Base-by-base conservation (phyloP, 2,888 invertebrate species). In the Meteorus cinctellus region DNA sequence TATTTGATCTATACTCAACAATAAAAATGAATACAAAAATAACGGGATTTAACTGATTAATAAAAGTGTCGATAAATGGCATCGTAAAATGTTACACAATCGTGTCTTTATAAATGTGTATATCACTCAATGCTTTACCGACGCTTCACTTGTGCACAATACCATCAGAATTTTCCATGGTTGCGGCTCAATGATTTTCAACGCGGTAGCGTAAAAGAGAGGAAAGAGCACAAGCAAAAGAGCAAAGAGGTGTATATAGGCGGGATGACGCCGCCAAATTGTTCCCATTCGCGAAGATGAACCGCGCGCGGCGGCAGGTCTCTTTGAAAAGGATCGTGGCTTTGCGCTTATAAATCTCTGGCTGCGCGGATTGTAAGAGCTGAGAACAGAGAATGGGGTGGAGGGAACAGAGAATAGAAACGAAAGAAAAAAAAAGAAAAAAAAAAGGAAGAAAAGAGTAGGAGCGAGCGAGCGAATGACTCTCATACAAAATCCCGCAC, bases 261-360 rank as follows among this genome's bases (percentile, higher is more conserved):
- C 81, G 82, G 82, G 82, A 76, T 82, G 84, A 82, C 84, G 84
- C 82, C 84, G 81, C 84, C 82, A 85, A 86, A 86, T 86, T 84
- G 86, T 87, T 86, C 84, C 85, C 84, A 84, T 84, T 85, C 86
- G 55, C 55, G 81, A 84, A 85, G 85, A 84, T 81, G 83, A 86
- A 84, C 83, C 83, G 81, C 73, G 81, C 83, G 81, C 73, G 81
- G 71, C 72, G 71, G 80, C 81, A 79, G 81, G 79, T 77, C 78
- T 77, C 78, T 82, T 82, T 86, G 84, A 85, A 86, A 85, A 84
- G 83, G 84, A 83, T 85, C 74, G 55, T 63, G 84, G 84, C 82
- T 85, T 55, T 82, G 82, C 84, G 84, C 84, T 86, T 88, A 88
- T 88, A 88, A 87, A 87, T 88, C 87, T 86, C 82, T 81, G 82